Evolutionary conservation across 2,113 vertebrate species (phyloP).

Genomic region (Acrocephalus arundinaceus): DNA sequence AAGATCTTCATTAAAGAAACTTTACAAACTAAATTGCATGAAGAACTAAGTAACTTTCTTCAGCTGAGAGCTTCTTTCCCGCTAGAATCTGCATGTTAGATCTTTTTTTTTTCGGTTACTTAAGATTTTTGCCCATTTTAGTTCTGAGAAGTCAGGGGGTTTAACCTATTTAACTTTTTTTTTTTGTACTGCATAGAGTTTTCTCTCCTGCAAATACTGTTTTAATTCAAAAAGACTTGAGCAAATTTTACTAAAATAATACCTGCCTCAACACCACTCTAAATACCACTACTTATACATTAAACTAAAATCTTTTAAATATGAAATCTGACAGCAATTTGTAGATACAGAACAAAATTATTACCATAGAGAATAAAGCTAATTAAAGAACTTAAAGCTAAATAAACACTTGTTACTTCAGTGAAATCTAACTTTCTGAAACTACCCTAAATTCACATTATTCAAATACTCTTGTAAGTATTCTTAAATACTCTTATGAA

Average conservation of each 20-base stretch:
- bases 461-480: neutral
- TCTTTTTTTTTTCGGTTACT: neutral
- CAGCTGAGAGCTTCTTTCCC: neutral
- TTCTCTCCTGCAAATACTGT: neutral
- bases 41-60: neutral
- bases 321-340: neutral
- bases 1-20: neutral
- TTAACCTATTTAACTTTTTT: neutral
- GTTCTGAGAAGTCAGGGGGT: neutral
- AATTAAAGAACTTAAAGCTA: neutral
- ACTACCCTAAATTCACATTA: neutral
- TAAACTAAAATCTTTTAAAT: neutral
- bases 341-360: neutral
- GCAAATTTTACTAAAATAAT: neutral
- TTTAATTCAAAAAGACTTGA: neutral
- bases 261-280: rapidly evolving
- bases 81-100: neutral
- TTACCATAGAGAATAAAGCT: neutral
- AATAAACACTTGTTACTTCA: neutral
- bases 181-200: neutral
- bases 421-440: neutral
- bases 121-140: neutral
- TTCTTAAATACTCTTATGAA: neutral
- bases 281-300: neutral
- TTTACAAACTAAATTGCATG: neutral